These are phyloP conservation scores for Oryzias melastigma DNA, from an alignment of 2,113 vertebrate species.

Conservation along the genomic window DNA sequence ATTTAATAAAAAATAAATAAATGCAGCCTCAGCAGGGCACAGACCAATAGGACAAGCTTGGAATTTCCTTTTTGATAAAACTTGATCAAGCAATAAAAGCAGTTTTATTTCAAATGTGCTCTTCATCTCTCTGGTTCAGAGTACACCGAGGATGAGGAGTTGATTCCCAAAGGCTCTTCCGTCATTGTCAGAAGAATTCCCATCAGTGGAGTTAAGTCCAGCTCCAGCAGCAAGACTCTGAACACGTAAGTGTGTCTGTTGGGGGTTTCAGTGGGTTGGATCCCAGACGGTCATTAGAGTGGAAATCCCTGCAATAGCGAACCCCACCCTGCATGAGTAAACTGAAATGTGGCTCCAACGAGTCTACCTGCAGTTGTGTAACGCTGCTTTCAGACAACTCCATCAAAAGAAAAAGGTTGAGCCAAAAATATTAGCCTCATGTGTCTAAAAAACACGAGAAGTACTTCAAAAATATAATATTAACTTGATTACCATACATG, in stretches of 20 bases:
- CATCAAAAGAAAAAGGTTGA: neutral
- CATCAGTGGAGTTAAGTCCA: constrained; percentile 85
- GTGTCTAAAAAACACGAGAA: too few species aligned
- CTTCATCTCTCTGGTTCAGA: constrained; percentile 70
- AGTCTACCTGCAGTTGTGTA: neutral
- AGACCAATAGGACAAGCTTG: too few species aligned
- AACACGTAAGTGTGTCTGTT: constrained; percentile 82
- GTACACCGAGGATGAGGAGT: constrained; percentile 88
- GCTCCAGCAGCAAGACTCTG: constrained; percentile 89
- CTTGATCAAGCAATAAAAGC: too few species aligned
- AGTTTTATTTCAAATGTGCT: neutral
- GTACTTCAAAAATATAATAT: too few species aligned
- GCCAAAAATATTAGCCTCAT: neutral
- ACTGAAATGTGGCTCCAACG: neutral
- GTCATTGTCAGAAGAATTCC: constrained; percentile 96
- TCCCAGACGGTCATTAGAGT: neutral
- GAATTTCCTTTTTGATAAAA: too few species aligned
- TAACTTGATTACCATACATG: too few species aligned
- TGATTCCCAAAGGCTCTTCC: constrained; percentile 95
- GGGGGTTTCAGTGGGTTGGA: neutral
- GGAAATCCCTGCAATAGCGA: neutral
- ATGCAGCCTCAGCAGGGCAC: too few species aligned
- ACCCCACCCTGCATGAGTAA: constrained; percentile 1
- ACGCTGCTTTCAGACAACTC: neutral
- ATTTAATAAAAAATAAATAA: too few species aligned